Conservation (phyloP, 2,888 invertebrate species). For the Pheosia tremula region DNA sequence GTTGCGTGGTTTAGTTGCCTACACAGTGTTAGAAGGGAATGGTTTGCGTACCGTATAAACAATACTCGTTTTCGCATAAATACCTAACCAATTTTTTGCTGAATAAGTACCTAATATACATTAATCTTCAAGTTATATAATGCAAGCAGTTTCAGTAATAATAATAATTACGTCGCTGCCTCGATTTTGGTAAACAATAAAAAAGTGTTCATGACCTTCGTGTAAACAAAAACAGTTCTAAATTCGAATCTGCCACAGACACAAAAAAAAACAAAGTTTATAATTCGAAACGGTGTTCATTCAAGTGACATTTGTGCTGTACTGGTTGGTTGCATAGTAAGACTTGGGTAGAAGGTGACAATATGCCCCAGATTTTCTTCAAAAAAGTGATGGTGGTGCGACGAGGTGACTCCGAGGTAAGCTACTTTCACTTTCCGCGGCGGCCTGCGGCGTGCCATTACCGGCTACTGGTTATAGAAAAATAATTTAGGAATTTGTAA, state of each 20-base stretch:
- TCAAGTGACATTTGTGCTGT: slow-evolving; percentile 29
- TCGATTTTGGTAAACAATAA: slow-evolving; percentile 14
- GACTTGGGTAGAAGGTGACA: slow-evolving; percentile 57
- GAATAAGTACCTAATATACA: neutral
- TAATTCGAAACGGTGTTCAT: slow-evolving; percentile 15
- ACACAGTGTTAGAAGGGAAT: slow-evolving; percentile 73
- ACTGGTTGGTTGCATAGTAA: slow-evolving; percentile 10
- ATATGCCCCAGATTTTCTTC: slow-evolving; percentile 82
- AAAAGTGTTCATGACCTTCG: slow-evolving; percentile 39
- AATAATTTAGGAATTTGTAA: slow-evolving; percentile 7
- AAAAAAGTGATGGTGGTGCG: slow-evolving; percentile 82
- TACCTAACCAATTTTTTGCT: neutral
- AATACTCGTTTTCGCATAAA: too few species aligned
- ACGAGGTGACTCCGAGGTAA: slow-evolving; percentile 76
- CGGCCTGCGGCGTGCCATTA: slow-evolving; percentile 39
- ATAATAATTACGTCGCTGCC: slow-evolving; percentile 8
- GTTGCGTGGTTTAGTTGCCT: slow-evolving; percentile 74
- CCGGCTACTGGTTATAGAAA: slow-evolving; percentile 25
- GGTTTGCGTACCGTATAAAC: slow-evolving; percentile 50
- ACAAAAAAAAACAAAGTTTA: slow-evolving; percentile 23
- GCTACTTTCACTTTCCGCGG: slow-evolving; percentile 76
- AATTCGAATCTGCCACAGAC: slow-evolving; percentile 8
- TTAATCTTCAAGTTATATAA: slow-evolving; percentile 15
- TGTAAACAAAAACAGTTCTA: slow-evolving; percentile 12
- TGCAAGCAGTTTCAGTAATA: slow-evolving; percentile 4